Evolutionary conservation across 2,888 invertebrate species (phyloP).

Genomic region (Plagodis dolabraria): DNA sequence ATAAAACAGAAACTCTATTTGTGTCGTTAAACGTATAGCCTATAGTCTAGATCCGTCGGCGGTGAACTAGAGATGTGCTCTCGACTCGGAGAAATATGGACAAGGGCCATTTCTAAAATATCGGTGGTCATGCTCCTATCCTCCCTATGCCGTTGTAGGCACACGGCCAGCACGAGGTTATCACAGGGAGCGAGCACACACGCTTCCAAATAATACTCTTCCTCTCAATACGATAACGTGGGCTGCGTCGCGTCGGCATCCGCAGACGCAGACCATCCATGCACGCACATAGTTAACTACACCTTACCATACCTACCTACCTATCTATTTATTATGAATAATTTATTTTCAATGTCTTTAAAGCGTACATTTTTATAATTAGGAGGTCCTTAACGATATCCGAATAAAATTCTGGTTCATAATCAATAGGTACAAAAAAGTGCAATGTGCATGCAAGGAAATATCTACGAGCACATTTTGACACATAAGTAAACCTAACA

Average conservation of each 20-base stretch:
- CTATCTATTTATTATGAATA: slow-evolving; percentile 79
- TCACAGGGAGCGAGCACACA: background rate
- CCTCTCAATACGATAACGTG: slow-evolving; percentile 15
- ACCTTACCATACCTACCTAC: slow-evolving; percentile 78
- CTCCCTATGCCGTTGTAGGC: slow-evolving; percentile 3
- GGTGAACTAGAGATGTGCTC: slow-evolving; percentile 65
- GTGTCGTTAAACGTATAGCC: slow-evolving; percentile 57
- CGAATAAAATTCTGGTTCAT: slow-evolving; percentile 58
- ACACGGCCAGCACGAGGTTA: background rate
- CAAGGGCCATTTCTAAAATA: slow-evolving; percentile 9
- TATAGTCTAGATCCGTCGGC: slow-evolving; percentile 63
- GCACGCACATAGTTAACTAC: slow-evolving; percentile 74
- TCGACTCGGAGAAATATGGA: slow-evolving; percentile 19
- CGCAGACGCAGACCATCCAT: slow-evolving; percentile 45
- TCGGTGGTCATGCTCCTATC: slow-evolving; percentile 10
- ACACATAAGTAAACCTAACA: slow-evolving; percentile 72
- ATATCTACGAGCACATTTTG: slow-evolving; percentile 59
- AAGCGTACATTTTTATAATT: slow-evolving; percentile 85
- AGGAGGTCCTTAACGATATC: slow-evolving; percentile 77
- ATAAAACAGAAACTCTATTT: slow-evolving; percentile 53
- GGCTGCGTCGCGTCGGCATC: slow-evolving; percentile 7
- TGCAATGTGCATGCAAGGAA: slow-evolving; percentile 72
- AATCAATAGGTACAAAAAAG: slow-evolving; percentile 64
- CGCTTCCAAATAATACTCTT: slow-evolving; percentile 13
- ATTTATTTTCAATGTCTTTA: slow-evolving; percentile 81